phyloP scores from a whole-genome alignment of 2,113 vertebrate genomes.

The Paraplagusia blochii region DNA sequence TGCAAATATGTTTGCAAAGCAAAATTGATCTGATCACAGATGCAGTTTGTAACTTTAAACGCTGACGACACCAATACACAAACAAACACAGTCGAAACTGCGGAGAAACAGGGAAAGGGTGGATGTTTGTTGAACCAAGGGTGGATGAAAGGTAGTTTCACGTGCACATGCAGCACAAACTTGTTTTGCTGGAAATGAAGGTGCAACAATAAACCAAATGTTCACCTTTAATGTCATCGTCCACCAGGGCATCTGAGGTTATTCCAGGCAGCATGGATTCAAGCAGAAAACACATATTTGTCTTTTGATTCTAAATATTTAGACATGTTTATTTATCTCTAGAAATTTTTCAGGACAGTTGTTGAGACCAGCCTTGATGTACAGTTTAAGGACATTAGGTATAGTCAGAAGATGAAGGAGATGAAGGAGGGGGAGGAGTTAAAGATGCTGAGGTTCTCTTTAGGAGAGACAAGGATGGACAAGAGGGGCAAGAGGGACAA shows the following conservation, averaged over 20 bases:
- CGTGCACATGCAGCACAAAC: conserved; percentile 22
- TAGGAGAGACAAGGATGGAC: no score
- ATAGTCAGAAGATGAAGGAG: no score
- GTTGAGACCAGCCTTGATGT: no score
- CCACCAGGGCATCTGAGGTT: conserved; percentile 67
- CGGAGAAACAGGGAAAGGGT: neutral
- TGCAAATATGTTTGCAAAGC: no score
- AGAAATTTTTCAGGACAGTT: no score
- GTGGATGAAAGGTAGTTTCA: conserved; percentile 3
- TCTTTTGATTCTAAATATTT: no score
- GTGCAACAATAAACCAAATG: conserved; percentile 9
- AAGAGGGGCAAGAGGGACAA: no score
- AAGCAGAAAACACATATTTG: conserved; percentile 52
- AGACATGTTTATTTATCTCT: no score
- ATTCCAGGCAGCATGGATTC: conserved; percentile 58
- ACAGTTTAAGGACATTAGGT: no score
- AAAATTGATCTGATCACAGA: no score
- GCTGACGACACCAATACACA: neutral
- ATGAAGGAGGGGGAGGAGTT: no score
- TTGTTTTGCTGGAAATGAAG: conserved; percentile 11
- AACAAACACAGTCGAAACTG: neutral
- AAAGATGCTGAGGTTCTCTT: no score
- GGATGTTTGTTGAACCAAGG: neutral
- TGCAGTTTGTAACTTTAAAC: neutral
- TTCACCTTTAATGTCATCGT: conserved; percentile 73